Conservation (phyloP, 2,113 vertebrate species). For the Coracopsis vasa region DNA sequence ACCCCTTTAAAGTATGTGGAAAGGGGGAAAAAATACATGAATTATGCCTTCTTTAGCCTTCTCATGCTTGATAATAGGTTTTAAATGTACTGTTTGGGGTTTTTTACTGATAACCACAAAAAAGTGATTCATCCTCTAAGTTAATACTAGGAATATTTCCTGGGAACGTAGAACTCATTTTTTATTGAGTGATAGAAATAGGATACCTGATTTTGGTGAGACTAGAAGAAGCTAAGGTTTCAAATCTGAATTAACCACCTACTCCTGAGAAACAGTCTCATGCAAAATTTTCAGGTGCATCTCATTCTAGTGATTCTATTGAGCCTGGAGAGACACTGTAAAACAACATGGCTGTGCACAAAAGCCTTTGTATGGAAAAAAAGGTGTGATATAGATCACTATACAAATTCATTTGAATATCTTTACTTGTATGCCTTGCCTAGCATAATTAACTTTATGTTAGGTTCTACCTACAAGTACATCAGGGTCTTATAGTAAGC, state of each 20-base stretch:
- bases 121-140: neutral
- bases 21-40: neutral
- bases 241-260: neutral
- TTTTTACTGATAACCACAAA: neutral
- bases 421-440: neutral
- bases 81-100: neutral
- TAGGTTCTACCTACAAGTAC: neutral
- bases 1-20: neutral
- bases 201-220: neutral
- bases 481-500: neutral
- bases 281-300: neutral
- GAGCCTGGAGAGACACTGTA: neutral
- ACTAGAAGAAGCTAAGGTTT: neutral
- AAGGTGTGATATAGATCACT: rapidly evolving
- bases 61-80: neutral
- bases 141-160: neutral
- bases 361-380: rapidly evolving
- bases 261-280: neutral
- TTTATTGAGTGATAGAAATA: constrained; percentile 14
- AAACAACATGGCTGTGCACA: neutral
- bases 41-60: neutral
- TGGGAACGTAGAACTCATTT: neutral
- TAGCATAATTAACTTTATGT: neutral
- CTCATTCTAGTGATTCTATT: neutral
- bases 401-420: neutral